These are phyloP conservation scores for Anableps anableps DNA, from an alignment of 2,797 vertebrate genomes.

Conservation along the genomic window DNA sequence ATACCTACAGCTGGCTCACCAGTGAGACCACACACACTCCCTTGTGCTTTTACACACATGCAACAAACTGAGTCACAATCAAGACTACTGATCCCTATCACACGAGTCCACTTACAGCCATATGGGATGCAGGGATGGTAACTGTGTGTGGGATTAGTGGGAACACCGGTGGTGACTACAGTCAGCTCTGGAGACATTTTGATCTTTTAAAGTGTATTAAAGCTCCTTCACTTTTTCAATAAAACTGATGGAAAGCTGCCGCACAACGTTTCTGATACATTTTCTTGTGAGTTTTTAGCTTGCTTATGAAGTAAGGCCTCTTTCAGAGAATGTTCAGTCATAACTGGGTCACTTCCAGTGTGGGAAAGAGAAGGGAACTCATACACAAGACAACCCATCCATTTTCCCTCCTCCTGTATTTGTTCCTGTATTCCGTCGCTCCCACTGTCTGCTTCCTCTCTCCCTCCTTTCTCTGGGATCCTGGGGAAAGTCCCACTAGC, in stretches of 20 bases:
- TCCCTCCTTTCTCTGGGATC: slow-evolving; percentile 69
- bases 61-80: slow-evolving; percentile 68
- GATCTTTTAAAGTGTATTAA: slow-evolving; percentile 24
- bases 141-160: slow-evolving; percentile 67
- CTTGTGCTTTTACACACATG: slow-evolving; percentile 23
- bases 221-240: slow-evolving; percentile 12
- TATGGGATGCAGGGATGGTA: slow-evolving; percentile 59
- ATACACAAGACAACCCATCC: slow-evolving; percentile 69
- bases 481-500: slow-evolving; percentile 77
- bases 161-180: slow-evolving; percentile 55
- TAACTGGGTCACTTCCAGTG: slow-evolving; percentile 77
- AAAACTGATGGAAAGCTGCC: slow-evolving; percentile 20
- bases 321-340: slow-evolving; percentile 45
- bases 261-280: slow-evolving; percentile 17
- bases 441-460: slow-evolving; percentile 77
- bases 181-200: slow-evolving; percentile 60
- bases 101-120: slow-evolving; percentile 39
- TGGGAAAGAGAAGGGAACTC: slow-evolving; percentile 72
- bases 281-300: slow-evolving; percentile 18
- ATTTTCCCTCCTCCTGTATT: slow-evolving; percentile 78
- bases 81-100: slow-evolving; percentile 68
- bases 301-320: slow-evolving; percentile 25
- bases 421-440: slow-evolving; percentile 77
- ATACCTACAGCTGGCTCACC: slow-evolving; percentile 68
- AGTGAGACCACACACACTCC: slow-evolving; percentile 67